phyloP scores from a whole-genome alignment of 92 coral and sea anemone genomes.

The Phenganax stokvisi region DNA sequence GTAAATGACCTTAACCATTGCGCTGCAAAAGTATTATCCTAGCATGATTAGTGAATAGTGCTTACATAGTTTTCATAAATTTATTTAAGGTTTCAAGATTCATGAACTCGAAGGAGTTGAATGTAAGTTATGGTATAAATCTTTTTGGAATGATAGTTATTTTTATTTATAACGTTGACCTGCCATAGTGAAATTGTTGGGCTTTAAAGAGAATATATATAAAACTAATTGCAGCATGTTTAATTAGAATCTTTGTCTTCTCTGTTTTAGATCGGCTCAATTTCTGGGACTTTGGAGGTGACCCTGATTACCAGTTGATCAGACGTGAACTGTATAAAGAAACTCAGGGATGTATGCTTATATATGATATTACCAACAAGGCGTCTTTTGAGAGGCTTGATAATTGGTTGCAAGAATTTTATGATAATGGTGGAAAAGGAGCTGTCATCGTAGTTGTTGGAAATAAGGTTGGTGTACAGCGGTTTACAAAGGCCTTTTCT shows the following conservation, averaged over 20 bases:
- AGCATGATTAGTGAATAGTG: neutral
- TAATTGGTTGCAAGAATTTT: conserved; percentile 78
- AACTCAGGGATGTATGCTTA: conserved; percentile 86
- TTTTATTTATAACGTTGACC: neutral
- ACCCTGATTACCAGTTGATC: conserved; percentile 78
- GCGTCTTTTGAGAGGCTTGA: conserved; percentile 79
- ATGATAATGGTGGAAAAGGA: conserved; percentile 69
- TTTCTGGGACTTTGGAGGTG: conserved; percentile 99
- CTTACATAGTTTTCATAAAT: neutral
- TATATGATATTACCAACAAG: conserved; percentile 85
- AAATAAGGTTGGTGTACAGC: conserved; percentile 56
- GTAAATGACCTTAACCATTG: neutral
- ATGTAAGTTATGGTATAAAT: conserved; percentile 51
- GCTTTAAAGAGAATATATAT: neutral
- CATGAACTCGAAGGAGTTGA: conserved; percentile 81
- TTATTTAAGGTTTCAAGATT: conserved; percentile 69
- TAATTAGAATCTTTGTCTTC: neutral
- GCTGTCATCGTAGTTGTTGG: conserved; percentile 82
- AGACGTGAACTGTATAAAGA: conserved; percentile 86
- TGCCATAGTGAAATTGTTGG: neutral
- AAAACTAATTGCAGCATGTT: no score
- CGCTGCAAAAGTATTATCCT: neutral
- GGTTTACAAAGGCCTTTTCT: neutral
- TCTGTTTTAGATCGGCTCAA: conserved; percentile 65
- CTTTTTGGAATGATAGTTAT: neutral